Evolutionary conservation across 1,140 invertebrate species (phyloP), one percentile per base, ranked within the genome.

Genomic region (Drosophila nikananu): DNA sequence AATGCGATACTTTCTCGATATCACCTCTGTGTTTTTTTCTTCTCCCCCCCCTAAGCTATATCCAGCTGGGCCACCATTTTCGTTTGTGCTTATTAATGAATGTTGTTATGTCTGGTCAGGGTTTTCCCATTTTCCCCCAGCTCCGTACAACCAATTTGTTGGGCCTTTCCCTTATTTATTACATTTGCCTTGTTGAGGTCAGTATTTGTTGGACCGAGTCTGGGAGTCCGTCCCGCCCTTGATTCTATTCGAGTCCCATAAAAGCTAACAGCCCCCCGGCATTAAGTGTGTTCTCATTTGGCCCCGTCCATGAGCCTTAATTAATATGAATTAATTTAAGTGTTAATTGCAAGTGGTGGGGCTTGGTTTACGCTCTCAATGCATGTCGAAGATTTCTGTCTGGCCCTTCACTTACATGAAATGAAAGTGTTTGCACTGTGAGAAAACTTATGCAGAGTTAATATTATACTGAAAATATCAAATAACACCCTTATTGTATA

Each of bases 291-390:
- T 79, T 90, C 84, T 84, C 86, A 89, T 89, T 89, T 84, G 77
- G 65, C 64, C 42, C 59, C 44, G 52, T 42, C 72, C 54, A 67
- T 68, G 77, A 66, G 81, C 81, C 77, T 90, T 89, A 89, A 89
- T 89, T 89, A 89, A 89, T 89, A 89, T 89, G 86, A 89, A 89
- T 89, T 89, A 90, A 89, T 89, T 89, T 89, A 66, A 89, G 84
- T 89, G 84, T 89, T 89, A 89, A 89, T 89, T 89, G 84, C 78
- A 84, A 89, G 84, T 89, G 81, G 86, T 89, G 74, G 74, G 86
- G 75, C 59, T 42, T 67, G 74, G 52, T 67, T 80, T 78, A 72
- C 70, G 71, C 60, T 75, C 65, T 68, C 46, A 63, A 68, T 86
- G 75, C 65, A 68, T 82, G 78, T 30, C 15, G 25, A 68, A 52